Percentiles rank a stretch among this genome's conserved stretches.
These are phyloP conservation scores for Eubasilissa splendida DNA, from an alignment of 2,888 invertebrate species.

Conservation along the genomic window DNA sequence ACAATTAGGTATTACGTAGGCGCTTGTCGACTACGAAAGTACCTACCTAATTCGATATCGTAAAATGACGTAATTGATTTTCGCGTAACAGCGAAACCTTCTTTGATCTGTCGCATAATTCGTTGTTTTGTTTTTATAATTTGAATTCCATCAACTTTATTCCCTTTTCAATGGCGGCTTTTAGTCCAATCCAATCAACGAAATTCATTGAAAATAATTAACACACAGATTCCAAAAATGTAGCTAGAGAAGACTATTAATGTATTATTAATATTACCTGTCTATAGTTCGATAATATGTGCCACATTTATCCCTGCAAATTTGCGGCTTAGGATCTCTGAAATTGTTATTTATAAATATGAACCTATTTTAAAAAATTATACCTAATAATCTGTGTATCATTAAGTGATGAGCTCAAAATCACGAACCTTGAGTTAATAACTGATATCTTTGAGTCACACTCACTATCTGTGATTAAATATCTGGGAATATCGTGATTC, in stretches of 20 bases:
- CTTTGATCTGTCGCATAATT: slow-evolving; percentile 23
- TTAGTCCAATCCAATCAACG: slow-evolving; percentile 18
- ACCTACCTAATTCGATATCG: not conserved
- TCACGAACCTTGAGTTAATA: too few relatives aligned
- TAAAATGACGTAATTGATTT: not conserved
- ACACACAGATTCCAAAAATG: not conserved
- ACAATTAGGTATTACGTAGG: not conserved
- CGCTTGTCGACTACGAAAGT: not conserved
- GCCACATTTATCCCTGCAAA: too few relatives aligned
- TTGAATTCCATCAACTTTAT: slow-evolving; percentile 14
- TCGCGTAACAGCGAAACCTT: not conserved
- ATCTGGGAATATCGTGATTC: too few relatives aligned
- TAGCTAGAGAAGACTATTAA: not conserved
- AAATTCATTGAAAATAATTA: slow-evolving; percentile 19
- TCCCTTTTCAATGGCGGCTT: not conserved
- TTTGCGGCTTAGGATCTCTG: too few relatives aligned
- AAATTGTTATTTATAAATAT: too few relatives aligned
- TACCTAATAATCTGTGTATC: too few relatives aligned
- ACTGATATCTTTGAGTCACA: too few relatives aligned
- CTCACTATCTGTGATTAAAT: too few relatives aligned
- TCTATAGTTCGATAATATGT: not conserved
- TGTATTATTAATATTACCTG: not conserved
- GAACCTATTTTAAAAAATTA: too few relatives aligned
- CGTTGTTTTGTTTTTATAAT: slow-evolving; percentile 16
- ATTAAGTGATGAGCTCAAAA: too few relatives aligned